Evolutionary conservation across 2,113 vertebrate genomes (phyloP).

Genomic region (Periophthalmus modestus): DNA sequence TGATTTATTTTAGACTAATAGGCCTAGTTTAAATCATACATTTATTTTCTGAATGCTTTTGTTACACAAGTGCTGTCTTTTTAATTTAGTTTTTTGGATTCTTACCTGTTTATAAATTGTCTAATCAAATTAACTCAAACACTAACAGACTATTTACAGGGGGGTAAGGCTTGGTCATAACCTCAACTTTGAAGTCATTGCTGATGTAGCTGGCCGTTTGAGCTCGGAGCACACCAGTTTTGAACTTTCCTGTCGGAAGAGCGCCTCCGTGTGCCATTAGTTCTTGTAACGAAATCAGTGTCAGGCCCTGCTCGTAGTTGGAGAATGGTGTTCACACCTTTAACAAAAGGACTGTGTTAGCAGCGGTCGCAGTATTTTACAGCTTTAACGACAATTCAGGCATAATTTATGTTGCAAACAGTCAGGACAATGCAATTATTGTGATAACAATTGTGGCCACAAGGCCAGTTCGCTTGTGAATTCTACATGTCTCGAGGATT

Average conservation of each 20-base stretch:
- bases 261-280: conserved; percentile 86
- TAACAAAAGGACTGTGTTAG: conserved; percentile 15
- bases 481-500: no score
- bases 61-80: no score
- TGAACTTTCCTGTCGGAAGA: conserved; percentile 95
- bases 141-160: no score
- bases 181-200: conserved; percentile 97
- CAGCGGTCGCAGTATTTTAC: background rate
- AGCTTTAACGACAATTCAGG: background rate
- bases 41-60: no score
- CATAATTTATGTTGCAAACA: background rate
- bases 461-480: no score
- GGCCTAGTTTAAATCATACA: background rate
- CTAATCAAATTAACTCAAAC: no score
- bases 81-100: no score
- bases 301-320: conserved; percentile 90
- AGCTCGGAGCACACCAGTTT: conserved; percentile 94
- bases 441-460: no score
- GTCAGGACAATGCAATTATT: background rate
- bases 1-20: no score
- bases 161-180: conserved; percentile 64
- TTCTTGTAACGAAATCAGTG: conserved; percentile 92
- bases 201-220: conserved; percentile 95
- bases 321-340: conserved; percentile 96
- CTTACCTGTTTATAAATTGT: no score